phyloP scores from a whole-genome alignment of 2,797 vertebrate genomes.

The Sciaenops ocellatus region DNA sequence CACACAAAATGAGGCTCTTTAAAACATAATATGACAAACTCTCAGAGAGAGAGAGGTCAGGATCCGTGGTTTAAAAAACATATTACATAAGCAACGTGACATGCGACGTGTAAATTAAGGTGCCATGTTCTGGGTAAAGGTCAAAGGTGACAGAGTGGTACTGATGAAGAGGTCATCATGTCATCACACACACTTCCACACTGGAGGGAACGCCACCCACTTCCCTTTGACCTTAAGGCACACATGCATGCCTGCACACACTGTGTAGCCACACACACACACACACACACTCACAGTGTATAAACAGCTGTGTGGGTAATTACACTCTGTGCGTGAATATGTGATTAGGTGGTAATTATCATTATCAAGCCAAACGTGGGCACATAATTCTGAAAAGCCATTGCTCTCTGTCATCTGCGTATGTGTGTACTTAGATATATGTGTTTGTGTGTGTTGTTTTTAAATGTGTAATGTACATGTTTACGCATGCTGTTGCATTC shows the following conservation, averaged over 20 bases:
- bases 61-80: background rate
- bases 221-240: slow-evolving; percentile 65
- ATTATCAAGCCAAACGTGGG: slow-evolving; percentile 61
- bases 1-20: background rate
- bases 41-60: background rate
- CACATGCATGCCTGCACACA: slow-evolving; percentile 14
- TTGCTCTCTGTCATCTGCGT: slow-evolving; percentile 16
- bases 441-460: slow-evolving; percentile 7
- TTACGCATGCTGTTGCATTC: background rate
- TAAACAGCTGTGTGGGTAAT: slow-evolving; percentile 58
- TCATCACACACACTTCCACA: slow-evolving; percentile 78
- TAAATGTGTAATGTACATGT: slow-evolving; percentile 10
- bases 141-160: slow-evolving; percentile 52
- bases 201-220: slow-evolving; percentile 47
- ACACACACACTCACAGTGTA: slow-evolving; percentile 15
- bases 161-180: slow-evolving; percentile 63
- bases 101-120: slow-evolving; percentile 12
- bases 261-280: slow-evolving; percentile 24
- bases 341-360: slow-evolving; percentile 70
- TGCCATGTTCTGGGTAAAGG: slow-evolving; percentile 30
- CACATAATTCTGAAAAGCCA: slow-evolving; percentile 44
- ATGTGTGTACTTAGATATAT: slow-evolving; percentile 14
- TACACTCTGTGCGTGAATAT: slow-evolving; percentile 41
- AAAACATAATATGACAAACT: background rate
- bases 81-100: slow-evolving; percentile 2